phyloP scores from a whole-genome alignment of 2,888 invertebrate genomes.

The Synanthedon formicaeformis region DNA sequence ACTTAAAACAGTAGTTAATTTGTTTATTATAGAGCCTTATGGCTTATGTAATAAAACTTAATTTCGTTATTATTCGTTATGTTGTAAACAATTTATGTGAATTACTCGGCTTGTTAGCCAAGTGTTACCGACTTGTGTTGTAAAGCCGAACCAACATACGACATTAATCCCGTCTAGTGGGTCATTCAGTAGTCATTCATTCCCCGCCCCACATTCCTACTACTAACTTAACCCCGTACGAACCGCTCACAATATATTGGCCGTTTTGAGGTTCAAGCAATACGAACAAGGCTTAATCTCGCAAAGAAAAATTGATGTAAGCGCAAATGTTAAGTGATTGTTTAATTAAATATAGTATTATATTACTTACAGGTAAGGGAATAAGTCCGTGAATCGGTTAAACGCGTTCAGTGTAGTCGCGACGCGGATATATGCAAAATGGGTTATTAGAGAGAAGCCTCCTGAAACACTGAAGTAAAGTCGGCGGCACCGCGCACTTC shows the following conservation, averaged over 20 bases:
- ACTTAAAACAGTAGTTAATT: too few relatives aligned
- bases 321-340: neutral
- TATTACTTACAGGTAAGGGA: slow-evolving; percentile 37
- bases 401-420: slow-evolving; percentile 41
- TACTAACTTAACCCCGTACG: slow-evolving; percentile 12
- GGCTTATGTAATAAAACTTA: too few relatives aligned
- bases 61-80: too few relatives aligned
- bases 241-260: slow-evolving; percentile 5
- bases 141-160: neutral
- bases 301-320: too few relatives aligned
- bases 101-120: too few relatives aligned
- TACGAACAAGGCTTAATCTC: neutral
- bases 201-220: slow-evolving; percentile 44
- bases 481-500: slow-evolving; percentile 52
- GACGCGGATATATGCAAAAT: slow-evolving; percentile 40
- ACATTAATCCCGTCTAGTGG: slow-evolving; percentile 7
- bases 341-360: slow-evolving; percentile 5
- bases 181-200: slow-evolving; percentile 13
- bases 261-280: slow-evolving; percentile 13
- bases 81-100: too few relatives aligned
- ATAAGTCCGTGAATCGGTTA: slow-evolving; percentile 28
- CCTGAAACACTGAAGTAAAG: slow-evolving; percentile 49
- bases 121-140: too few relatives aligned
- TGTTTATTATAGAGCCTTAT: too few relatives aligned
- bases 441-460: slow-evolving; percentile 44